These are phyloP conservation scores for Venustoraphidia nigricollis DNA, from an alignment of 2,888 invertebrate species.

Conservation along the genomic window DNA sequence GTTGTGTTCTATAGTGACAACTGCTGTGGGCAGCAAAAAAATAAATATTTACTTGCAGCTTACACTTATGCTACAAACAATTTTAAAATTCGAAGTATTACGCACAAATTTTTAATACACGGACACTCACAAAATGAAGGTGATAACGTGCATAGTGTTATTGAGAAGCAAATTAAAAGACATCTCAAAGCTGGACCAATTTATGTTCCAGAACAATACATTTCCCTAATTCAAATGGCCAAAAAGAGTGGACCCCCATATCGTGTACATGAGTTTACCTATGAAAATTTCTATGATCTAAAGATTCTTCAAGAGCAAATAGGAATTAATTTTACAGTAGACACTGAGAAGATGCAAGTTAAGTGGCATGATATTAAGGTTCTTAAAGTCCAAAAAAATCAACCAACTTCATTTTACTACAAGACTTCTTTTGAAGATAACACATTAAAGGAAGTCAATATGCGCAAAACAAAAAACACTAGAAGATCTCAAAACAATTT, in stretches of 20 bases:
- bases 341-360: slow-evolving; percentile 12
- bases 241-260: slow-evolving; percentile 13
- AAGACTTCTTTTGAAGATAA: no score
- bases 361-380: no score
- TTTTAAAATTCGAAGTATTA: slow-evolving; percentile 12
- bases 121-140: slow-evolving; percentile 14
- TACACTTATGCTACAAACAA: no score
- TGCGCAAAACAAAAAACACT: no score
- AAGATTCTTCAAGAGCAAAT: slow-evolving; percentile 12
- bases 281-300: slow-evolving; percentile 9
- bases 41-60: slow-evolving; percentile 11
- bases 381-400: no score
- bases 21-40: slow-evolving; percentile 18
- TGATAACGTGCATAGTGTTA: slow-evolving; percentile 12
- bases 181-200: no score
- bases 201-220: no score
- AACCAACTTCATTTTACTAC: no score
- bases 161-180: slow-evolving; percentile 14
- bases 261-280: slow-evolving; percentile 10
- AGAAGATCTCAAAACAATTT: no score
- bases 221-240: slow-evolving; percentile 11
- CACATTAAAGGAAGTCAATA: no score
- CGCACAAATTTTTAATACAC: slow-evolving; percentile 13
- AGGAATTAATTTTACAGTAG: slow-evolving; percentile 13
- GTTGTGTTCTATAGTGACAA: slow-evolving; percentile 19